A percentile compares a stretch with the other conserved stretches of the same genome.
Evolutionary conservation across 2,113 vertebrate species (phyloP).

Genomic region (Mesitornis unicolor): DNA sequence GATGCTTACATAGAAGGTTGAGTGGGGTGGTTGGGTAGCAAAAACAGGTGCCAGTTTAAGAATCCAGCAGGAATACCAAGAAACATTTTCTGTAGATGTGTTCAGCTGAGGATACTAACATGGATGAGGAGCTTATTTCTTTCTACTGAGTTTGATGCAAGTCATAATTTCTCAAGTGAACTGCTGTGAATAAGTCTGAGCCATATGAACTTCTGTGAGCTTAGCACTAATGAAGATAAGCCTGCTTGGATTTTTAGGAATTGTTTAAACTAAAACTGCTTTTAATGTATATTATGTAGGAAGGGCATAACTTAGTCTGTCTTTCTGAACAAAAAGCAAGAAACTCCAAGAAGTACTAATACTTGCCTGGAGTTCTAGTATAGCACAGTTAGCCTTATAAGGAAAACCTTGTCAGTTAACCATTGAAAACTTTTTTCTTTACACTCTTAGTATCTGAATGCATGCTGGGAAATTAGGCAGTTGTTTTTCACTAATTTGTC

Average conservation of each 20-base stretch:
- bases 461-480: background rate
- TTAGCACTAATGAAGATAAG: background rate
- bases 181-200: background rate
- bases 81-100: background rate
- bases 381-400: background rate
- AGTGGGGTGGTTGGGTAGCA: background rate
- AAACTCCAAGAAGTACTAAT: background rate
- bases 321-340: background rate
- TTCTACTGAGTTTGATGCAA: background rate
- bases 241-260: background rate
- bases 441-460: background rate
- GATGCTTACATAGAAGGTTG: background rate
- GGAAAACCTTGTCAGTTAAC: background rate
- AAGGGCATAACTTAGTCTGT: background rate
- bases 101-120: background rate
- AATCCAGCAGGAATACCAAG: background rate
- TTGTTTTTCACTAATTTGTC: background rate
- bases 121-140: background rate
- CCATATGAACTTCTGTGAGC: background rate
- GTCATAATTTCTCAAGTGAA: background rate
- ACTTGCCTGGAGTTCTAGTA: background rate
- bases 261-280: background rate
- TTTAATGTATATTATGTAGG: background rate
- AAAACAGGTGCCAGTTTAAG: background rate
- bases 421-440: background rate